Conservation (phyloP, 37 sponge, comb jelly and placozoan species). For the Dysidea cf. avara region DNA sequence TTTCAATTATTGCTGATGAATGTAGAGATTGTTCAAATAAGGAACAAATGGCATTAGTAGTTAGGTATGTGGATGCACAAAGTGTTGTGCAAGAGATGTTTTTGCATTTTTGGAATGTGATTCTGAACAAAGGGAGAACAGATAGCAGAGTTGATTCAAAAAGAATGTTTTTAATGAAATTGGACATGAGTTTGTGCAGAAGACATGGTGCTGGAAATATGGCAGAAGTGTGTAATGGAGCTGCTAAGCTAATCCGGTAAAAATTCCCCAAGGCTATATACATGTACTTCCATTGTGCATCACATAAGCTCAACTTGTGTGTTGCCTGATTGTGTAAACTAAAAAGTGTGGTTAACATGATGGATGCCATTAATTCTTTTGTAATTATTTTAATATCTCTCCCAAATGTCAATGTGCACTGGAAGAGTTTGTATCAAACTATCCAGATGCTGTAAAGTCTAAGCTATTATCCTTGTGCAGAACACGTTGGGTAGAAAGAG, state of each 20-base stretch:
- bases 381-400: conserved; percentile 19
- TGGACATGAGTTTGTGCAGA: conserved; percentile 2
- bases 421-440: too few relatives aligned
- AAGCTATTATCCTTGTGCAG: too few relatives aligned
- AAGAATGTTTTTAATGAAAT: neutral
- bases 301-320: conserved; percentile 45
- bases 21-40: conserved; percentile 43
- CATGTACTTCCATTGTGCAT: too few relatives aligned
- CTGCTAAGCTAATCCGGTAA: conserved; percentile 19
- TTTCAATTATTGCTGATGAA: conserved; percentile 34
- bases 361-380: conserved; percentile 15
- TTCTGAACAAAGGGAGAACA: neutral
- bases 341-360: conserved; percentile 32
- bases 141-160: neutral
- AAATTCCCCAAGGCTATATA: conserved; percentile 41
- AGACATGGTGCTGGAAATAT: conserved; percentile 50
- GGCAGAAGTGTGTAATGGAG: conserved; percentile 28
- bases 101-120: neutral
- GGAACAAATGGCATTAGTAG: conserved; percentile 39
- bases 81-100: conserved; percentile 16
- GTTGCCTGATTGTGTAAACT: conserved; percentile 35
- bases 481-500: too few relatives aligned
- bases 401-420: too few relatives aligned
- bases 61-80: conserved; percentile 37
- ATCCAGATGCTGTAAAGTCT: too few relatives aligned